A percentile compares a stretch with the other conserved stretches of the same genome.
phyloP scores from a whole-genome alignment of 2,888 invertebrate genomes.

The Aphodius sticticus region DNA sequence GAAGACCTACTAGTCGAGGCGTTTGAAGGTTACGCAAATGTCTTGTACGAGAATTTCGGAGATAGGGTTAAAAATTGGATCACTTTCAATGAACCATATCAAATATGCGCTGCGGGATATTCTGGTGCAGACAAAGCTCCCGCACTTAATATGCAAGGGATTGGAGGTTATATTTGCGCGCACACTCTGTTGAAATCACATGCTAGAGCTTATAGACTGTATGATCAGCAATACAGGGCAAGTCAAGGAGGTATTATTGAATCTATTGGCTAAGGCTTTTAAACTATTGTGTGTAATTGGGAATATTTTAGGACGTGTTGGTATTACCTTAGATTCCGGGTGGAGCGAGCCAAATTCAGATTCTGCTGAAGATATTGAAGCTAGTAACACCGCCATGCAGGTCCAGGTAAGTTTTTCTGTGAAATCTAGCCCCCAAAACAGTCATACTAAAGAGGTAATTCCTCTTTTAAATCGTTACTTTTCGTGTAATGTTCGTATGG shows the following conservation, averaged over 20 bases:
- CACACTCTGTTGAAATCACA: conserved; percentile 73
- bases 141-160: conserved; percentile 59
- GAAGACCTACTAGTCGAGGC: conserved; percentile 66
- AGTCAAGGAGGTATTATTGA: conserved; percentile 46
- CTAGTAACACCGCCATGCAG: conserved; percentile 65
- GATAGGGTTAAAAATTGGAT: conserved; percentile 50
- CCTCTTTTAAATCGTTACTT: no score
- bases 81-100: conserved; percentile 41
- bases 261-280: not conserved
- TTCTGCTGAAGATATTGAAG: conserved; percentile 60
- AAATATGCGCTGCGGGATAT: conserved; percentile 49
- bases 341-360: conserved; percentile 66
- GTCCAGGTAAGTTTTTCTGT: conserved; percentile 62
- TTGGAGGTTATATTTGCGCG: conserved; percentile 68
- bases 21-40: conserved; percentile 67
- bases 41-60: conserved; percentile 62
- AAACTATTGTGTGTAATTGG: not conserved
- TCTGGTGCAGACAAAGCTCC: conserved; percentile 52
- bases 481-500: no score
- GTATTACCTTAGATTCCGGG: conserved; percentile 65
- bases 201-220: conserved; percentile 68
- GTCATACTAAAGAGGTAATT: no score
- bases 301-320: conserved; percentile 64
- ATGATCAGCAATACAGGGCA: conserved; percentile 61
- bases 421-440: no score